Evolutionary conservation across 1,140 invertebrate genomes (phyloP), one percentile per base, ranked within the genome.

Genomic region (Sarcophaga bullata): DNA sequence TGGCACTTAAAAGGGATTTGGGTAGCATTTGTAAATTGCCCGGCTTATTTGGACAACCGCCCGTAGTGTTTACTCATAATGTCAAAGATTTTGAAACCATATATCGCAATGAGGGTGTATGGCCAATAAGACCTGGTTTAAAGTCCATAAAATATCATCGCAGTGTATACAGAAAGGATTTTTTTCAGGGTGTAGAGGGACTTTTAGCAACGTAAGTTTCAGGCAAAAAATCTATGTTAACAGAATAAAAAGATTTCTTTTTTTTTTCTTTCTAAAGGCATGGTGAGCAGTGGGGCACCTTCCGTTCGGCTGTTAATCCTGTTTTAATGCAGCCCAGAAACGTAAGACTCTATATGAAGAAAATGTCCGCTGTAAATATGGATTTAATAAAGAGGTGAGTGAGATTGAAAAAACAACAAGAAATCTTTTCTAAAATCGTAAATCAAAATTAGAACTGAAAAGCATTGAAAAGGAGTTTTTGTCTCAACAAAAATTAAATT

Each of bases 301-400:
- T 89, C 76, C 84, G 88, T 2, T 82, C 78, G 6, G 80, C 58
- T 4, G 88, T 90, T 0, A 89, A 88, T 84, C 88, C 88, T 0
- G 84, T 90, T 8, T 54, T 90, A 46, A 85, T 90, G 87, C 88
- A 89, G 19, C 85, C 88, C 0, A 87, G 87, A 73, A 88, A 84
- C 11, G 85, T 85, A 0, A 83, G 84, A 13, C 10, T 85, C 4
- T 88, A 88, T 80, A 85, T 85, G 25, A 81, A 86, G 37, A 87
- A 87, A 80, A 87, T 90, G 86, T 86, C 86, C 0, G 68, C 84
- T n/a, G 87, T 89, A 8, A 87, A 88, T 80, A 85, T 83, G 80
- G 86, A 87, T 19, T 90, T 90, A 82, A 83, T 89, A 6, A 52
- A 89, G n/a, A 84, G 85, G 88, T 89, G 75, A 11, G 54, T 46